Percentiles rank a stretch among this genome's conserved stretches.
These are phyloP conservation scores for Andricus grossulariae DNA, from an alignment of 1,140 invertebrate species.

Conservation along the genomic window DNA sequence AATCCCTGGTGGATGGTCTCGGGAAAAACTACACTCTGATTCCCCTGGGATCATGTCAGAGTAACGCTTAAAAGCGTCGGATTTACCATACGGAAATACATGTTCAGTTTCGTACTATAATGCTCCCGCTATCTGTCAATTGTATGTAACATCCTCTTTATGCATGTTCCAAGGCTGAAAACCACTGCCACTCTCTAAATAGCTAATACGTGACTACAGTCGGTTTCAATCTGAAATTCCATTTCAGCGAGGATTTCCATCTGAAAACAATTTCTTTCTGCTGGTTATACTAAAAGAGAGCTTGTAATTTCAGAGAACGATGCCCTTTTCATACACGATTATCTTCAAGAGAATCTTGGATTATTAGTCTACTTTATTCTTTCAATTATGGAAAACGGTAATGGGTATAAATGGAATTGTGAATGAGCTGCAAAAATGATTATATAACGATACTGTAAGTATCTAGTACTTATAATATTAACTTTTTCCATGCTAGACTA, in stretches of 20 bases:
- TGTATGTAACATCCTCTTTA: conserved; percentile 1
- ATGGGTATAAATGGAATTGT: neutral
- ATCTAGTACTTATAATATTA: too few relatives aligned
- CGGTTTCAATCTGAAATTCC: too few relatives aligned
- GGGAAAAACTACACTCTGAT: conserved; percentile 35
- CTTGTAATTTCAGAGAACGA: neutral
- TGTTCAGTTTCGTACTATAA: neutral
- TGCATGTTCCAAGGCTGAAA: neutral
- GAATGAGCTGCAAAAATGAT: too few relatives aligned
- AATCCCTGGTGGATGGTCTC: conserved; percentile 32
- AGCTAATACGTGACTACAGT: too few relatives aligned
- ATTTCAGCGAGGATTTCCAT: neutral
- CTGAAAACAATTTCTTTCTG: neutral
- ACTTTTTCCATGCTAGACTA: too few relatives aligned
- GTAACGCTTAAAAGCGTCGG: conserved; percentile 27
- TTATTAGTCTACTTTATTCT: conserved; percentile 3
- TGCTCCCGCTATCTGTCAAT: conserved; percentile 36
- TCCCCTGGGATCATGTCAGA: conserved; percentile 34
- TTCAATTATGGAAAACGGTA: neutral
- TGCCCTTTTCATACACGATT: neutral
- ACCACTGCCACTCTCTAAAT: neutral
- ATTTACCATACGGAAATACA: conserved; percentile 25
- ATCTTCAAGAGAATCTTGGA: neutral
- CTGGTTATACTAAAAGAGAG: neutral
- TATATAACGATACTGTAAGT: too few relatives aligned